These are phyloP conservation scores for Tetheella fluctuosa DNA, from an alignment of 2,888 invertebrate genomes.

Conservation along the genomic window DNA sequence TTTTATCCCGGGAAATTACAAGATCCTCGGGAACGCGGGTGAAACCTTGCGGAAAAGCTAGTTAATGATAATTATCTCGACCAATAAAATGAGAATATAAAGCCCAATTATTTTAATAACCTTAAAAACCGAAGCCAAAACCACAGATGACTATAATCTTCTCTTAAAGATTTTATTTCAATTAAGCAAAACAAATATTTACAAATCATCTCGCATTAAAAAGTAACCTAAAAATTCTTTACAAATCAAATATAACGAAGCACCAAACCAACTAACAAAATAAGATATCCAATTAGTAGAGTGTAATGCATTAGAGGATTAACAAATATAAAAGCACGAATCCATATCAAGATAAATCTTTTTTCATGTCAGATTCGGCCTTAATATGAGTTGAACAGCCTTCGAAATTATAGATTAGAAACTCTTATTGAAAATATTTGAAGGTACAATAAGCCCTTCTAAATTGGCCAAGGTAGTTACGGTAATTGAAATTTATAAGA, in stretches of 20 bases:
- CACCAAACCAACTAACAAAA: background rate
- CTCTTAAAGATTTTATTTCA: background rate
- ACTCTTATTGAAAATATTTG: slow-evolving; percentile 8
- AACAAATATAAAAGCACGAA: slow-evolving; percentile 12
- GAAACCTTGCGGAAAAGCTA: too few species aligned
- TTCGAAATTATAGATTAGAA: slow-evolving; percentile 11
- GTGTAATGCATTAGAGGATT: slow-evolving; percentile 15
- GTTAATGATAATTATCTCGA: too few species aligned
- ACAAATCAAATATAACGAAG: slow-evolving; percentile 7
- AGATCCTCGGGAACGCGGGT: too few species aligned
- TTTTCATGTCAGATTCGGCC: slow-evolving; percentile 27
- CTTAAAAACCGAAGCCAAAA: background rate
- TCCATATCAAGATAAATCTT: slow-evolving; percentile 16
- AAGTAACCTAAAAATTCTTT: slow-evolving; percentile 13
- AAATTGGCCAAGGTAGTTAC: slow-evolving; percentile 52
- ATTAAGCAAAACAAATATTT: background rate
- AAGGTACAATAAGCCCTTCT: slow-evolving; percentile 47
- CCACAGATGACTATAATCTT: too few species aligned
- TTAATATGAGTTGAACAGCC: slow-evolving; percentile 16
- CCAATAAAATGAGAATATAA: too few species aligned
- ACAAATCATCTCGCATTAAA: background rate
- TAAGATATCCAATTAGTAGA: slow-evolving; percentile 11
- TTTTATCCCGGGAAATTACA: too few species aligned
- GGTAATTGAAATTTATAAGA: slow-evolving; percentile 8
- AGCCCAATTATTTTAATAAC: background rate